phyloP scores from a whole-genome alignment of 2,888 invertebrate species.

The Diabrotica balteata region DNA sequence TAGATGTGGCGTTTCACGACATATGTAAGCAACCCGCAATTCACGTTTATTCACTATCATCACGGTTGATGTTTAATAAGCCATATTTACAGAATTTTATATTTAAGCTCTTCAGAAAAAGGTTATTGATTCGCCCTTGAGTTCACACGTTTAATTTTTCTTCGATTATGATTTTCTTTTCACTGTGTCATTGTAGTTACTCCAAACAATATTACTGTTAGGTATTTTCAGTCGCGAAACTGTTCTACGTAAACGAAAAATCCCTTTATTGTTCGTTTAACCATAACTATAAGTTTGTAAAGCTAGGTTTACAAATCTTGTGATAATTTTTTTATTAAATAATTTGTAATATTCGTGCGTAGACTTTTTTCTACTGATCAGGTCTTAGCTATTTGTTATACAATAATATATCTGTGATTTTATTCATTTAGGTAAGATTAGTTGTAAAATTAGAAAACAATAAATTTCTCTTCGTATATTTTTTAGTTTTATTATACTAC shows the following conservation, averaged over 20 bases:
- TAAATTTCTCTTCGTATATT: neutral
- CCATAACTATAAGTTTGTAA: neutral
- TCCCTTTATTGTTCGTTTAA: neutral
- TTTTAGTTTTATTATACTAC: no score
- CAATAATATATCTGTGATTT: slow-evolving; percentile 61
- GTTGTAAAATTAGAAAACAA: slow-evolving; percentile 35
- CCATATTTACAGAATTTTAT: no score
- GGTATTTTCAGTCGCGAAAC: neutral
- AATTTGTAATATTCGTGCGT: slow-evolving; percentile 16
- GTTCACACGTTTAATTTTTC: no score
- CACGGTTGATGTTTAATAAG: no score
- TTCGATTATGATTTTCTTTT: no score
- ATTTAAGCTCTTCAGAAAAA: no score
- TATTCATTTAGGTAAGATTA: slow-evolving; percentile 51
- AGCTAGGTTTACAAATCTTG: slow-evolving; percentile 29
- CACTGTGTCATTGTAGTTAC: neutral
- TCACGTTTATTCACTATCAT: no score
- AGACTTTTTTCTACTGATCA: slow-evolving; percentile 21
- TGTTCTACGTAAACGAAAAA: neutral
- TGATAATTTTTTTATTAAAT: slow-evolving; percentile 36
- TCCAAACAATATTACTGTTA: neutral
- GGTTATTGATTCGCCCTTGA: no score
- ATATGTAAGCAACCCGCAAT: no score
- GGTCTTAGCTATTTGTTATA: slow-evolving; percentile 43
- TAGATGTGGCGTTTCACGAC: no score